Base-by-base conservation (phyloP, 1,140 invertebrate species). In the Cyrtorhinus lividipennis region DNA sequence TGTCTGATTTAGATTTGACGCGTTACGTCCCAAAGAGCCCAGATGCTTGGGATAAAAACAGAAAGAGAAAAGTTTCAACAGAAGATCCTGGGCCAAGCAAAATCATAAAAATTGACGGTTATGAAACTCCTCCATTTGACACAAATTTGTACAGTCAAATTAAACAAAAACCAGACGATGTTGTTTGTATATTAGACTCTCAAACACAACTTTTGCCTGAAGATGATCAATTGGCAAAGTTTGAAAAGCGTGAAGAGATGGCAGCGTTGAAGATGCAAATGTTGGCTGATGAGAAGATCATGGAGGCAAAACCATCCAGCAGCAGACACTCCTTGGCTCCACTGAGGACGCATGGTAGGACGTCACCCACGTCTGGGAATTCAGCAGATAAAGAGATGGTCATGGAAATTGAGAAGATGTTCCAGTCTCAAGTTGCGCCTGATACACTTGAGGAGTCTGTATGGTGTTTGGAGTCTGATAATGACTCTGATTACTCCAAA, bases 391-490 rank as follows among this genome's bases (percentile, higher is more conserved):
- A 22, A 20, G 48, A 53, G 48, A 22, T 53, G 12, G 48, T 53
- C 5, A 53, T 53, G 48, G 48, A 53, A 53, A 53, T 53, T 5
- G 48, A 53, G 20, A 53, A 53, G 20, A 53, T 53, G 48, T 53
- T 53, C 20, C 48, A 15, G 12, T 53, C 48, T 3, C 48, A 53
- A 53, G 48, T 53, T 8, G 20, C 10, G 20, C 48, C 48, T 8
- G 48, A 53, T 22, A 20, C 48, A 13, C 48, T 53, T 22, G 48
- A 53, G 20, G 48, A 53, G 18, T 53, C 48, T 15, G 20, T 22
- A 15, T 53, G 48, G 48, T 53, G 5, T 38, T 53, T 20, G 5
- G 48, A 53, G 48, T 53, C 48, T 10, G 48, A 53, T 22, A 20
- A 20, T 10, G 48, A 53, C 10, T 13, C 10, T 53, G 5, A 38